Evolutionary conservation across 2,888 invertebrate genomes (phyloP).

Genomic region (Erpobdella octoculata): DNA sequence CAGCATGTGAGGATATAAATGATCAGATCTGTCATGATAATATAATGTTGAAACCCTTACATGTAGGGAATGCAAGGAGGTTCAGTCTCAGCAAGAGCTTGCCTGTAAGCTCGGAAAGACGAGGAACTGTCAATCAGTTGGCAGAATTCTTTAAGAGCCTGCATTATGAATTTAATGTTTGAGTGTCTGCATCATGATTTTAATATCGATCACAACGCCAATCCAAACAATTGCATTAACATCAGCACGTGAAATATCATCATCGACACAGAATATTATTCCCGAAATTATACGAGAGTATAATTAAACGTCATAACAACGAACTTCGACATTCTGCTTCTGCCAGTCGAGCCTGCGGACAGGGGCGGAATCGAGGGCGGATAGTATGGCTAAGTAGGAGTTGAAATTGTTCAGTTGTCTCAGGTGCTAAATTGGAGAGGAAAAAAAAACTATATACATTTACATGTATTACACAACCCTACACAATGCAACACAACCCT

Average conservation of each 20-base stretch:
- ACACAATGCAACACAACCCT: neutral
- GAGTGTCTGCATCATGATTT: neutral
- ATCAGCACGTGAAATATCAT: no score
- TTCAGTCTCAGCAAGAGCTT: conserved; percentile 83
- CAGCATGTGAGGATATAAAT: neutral
- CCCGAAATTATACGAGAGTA: neutral
- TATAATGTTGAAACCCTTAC: conserved; percentile 61
- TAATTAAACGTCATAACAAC: neutral
- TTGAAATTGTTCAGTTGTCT: conserved; percentile 97
- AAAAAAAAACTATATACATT: neutral
- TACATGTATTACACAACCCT: neutral
- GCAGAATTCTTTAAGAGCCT: conserved; percentile 82
- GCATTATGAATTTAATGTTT: no score
- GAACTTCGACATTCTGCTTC: conserved; percentile 66
- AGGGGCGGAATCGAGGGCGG: conserved; percentile 92
- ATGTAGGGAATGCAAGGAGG: conserved; percentile 99
- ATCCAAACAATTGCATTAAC: neutral
- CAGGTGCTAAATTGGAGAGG: conserved; percentile 59
- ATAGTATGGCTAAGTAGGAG: conserved; percentile 88
- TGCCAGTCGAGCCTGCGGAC: conserved; percentile 68
- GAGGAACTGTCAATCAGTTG: conserved; percentile 94
- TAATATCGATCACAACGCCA: neutral
- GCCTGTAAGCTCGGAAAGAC: conserved; percentile 91
- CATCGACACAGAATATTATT: neutral
- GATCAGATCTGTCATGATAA: neutral